A percentile compares a stretch with the other conserved stretches of the same genome.
These are phyloP conservation scores for Phoenoteleia sp. DNA, from an alignment of 2,888 invertebrate species.

Conservation along the genomic window DNA sequence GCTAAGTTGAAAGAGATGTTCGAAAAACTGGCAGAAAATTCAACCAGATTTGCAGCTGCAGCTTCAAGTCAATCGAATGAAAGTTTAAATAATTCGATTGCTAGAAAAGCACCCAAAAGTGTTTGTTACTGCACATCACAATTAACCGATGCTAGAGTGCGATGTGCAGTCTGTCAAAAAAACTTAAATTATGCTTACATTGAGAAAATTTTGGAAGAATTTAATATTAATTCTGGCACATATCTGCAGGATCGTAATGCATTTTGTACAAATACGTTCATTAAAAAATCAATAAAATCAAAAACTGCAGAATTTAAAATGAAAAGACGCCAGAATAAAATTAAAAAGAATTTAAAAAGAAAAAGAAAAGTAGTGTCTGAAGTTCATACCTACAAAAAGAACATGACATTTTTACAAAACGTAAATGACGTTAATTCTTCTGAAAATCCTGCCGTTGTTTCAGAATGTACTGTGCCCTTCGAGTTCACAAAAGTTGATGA, in stretches of 20 bases:
- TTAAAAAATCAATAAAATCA: constrained; percentile 5
- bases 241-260: neutral
- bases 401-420: constrained; percentile 32
- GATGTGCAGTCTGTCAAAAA: constrained; percentile 28
- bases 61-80: constrained; percentile 37
- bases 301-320: constrained; percentile 23
- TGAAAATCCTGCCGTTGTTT: neutral
- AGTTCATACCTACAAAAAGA: constrained; percentile 27
- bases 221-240: constrained; percentile 18
- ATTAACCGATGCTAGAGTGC: constrained; percentile 34
- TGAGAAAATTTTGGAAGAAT: constrained; percentile 12
- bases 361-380: constrained; percentile 28
- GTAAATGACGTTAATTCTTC: neutral
- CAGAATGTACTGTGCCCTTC: too few species aligned
- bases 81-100: constrained; percentile 46
- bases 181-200: constrained; percentile 28
- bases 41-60: constrained; percentile 9
- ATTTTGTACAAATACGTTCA: neutral
- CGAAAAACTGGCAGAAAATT: constrained; percentile 20
- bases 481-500: too few species aligned
- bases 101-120: constrained; percentile 50
- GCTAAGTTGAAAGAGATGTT: constrained; percentile 14
- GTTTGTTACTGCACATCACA: constrained; percentile 42
- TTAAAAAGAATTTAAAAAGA: constrained; percentile 32
- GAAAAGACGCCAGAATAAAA: constrained; percentile 44